Evolutionary conservation across 1,140 invertebrate species (phyloP), one percentile per base, ranked within the genome.

Genomic region (Psix sp.): DNA sequence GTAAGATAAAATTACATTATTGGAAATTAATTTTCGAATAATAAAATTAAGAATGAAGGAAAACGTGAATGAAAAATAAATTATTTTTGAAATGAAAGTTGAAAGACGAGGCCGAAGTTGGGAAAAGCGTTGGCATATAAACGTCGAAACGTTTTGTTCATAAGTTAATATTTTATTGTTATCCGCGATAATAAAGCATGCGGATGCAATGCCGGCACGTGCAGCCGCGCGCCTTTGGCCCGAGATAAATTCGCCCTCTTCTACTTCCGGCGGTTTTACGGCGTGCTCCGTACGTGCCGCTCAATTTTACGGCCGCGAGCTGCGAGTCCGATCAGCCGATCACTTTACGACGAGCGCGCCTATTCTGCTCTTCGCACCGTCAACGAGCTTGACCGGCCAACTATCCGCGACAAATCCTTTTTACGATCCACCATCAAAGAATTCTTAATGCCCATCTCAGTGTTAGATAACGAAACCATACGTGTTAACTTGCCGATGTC

Each of bases 241-340:
- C 59, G 40, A 65, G 63, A 68, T 74, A 74, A 74, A 74, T 74
- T 68, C 65, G 65, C 46, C 72, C 51, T 59, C 51, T 38, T 59
- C 42, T 33, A 74, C 71, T 74, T 74, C 72, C 71, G 71, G 71
- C 71, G 71, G 71, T 68, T 74, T 74, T 74, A 74, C 57, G 26
- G 71, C 63, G 45, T 40, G 16, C 48, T 45, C 35, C 43, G 63
- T 68, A 74, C 71, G 71, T 74, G 71, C 71, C 46, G 63, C 51
- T 67, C 71, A 62, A 63, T 74, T 68, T 74, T 74, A 74, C 63
- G 63, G 71, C 71, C 56, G 56, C 35, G 63, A 49, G 51, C 51
- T 15, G 45, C 45, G 11, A 35, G 36, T 57, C 33, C 45, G 40
- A 62, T 73, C 62, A 40, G 36, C 51, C 33, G 46, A 73, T 72